Evolutionary conservation across 2,113 vertebrate genomes (phyloP).

Genomic region (Microtus ochrogaster): DNA sequence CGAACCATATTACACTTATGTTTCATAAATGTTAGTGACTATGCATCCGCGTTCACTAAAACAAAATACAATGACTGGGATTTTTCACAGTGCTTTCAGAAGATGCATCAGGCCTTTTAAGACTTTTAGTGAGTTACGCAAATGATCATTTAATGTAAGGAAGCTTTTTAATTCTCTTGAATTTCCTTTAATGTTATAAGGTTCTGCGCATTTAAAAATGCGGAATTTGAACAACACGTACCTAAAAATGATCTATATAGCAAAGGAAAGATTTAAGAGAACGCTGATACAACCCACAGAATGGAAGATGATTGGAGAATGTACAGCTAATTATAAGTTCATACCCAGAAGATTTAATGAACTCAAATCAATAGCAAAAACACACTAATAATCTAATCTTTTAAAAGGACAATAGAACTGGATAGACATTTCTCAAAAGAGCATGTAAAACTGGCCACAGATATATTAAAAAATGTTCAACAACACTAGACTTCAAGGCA

Average conservation of each 20-base stretch:
- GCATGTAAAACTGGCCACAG: background rate
- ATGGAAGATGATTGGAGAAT: background rate
- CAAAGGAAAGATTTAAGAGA: background rate
- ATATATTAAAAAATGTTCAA: background rate
- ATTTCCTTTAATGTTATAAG: slow-evolving; percentile 63
- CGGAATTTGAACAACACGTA: background rate
- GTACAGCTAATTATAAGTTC: rapidly evolving
- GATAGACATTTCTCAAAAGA: background rate
- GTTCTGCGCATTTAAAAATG: slow-evolving; percentile 68
- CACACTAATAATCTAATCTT: background rate
- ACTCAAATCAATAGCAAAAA: background rate
- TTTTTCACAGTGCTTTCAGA: slow-evolving; percentile 42
- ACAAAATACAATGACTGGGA: background rate
- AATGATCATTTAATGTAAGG: slow-evolving; percentile 35
- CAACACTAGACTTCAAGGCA: background rate
- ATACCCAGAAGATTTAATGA: background rate
- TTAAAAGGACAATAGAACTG: background rate
- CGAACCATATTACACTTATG: background rate
- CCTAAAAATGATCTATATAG: background rate
- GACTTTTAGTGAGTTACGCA: slow-evolving; percentile 70
- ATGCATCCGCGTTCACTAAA: background rate
- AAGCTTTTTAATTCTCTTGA: slow-evolving; percentile 70
- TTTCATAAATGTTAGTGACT: slow-evolving; percentile 32
- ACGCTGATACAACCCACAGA: background rate
- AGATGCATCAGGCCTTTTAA: slow-evolving; percentile 64